These are phyloP conservation scores for Zosterops borbonicus DNA, from an alignment of 2,113 vertebrate genomes.

Conservation along the genomic window DNA sequence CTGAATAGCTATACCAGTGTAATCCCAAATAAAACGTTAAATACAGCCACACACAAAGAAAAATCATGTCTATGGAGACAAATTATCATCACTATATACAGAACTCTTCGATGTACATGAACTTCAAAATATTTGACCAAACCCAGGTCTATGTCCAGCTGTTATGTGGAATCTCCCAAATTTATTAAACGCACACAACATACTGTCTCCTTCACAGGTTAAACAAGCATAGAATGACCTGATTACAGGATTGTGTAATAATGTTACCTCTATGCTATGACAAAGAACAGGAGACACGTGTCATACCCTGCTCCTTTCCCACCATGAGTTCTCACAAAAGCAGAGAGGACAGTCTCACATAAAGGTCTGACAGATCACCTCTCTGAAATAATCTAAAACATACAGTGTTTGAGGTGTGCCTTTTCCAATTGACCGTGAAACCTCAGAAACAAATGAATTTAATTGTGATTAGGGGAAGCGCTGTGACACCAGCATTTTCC, in stretches of 20 bases:
- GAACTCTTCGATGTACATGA: not conserved
- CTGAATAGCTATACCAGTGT: not conserved
- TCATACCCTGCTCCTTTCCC: not conserved
- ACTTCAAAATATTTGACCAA: not conserved
- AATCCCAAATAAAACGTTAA: not conserved
- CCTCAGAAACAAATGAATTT: not conserved
- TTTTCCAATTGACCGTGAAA: not conserved
- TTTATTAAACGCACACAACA: not conserved
- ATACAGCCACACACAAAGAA: not conserved
- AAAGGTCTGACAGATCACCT: not conserved
- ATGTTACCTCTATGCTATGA: not conserved
- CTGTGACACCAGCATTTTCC: not conserved
- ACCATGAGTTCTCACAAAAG: not conserved
- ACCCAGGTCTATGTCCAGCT: not conserved
- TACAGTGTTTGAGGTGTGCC: accelerated
- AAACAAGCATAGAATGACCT: accelerated
- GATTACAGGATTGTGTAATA: not conserved
- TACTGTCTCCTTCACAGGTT: not conserved
- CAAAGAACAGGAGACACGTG: not conserved
- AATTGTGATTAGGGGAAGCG: not conserved
- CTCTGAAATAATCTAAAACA: not conserved
- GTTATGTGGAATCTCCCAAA: not conserved
- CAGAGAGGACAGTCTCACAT: not conserved
- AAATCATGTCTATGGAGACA: not conserved
- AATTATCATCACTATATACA: not conserved